Evolutionary conservation across 2,888 invertebrate species (phyloP), one percentile per base, ranked within the genome.

Genomic region (Ptilodon capucinus): DNA sequence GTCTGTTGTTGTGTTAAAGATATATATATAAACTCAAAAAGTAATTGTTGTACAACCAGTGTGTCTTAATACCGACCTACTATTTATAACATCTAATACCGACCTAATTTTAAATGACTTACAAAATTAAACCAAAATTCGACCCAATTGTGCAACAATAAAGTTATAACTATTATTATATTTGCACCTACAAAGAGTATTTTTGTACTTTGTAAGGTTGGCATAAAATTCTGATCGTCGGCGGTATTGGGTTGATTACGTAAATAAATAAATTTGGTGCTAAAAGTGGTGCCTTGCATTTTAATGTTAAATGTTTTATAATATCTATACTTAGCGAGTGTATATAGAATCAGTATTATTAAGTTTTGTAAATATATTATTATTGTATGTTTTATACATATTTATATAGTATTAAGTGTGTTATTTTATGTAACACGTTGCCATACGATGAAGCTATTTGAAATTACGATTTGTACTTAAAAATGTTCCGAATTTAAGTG

Each of bases 401-500:
- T 74, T 75, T 76, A 74, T 77, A 57, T 73, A 68, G 51, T 62
- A 42, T 57, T 38, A 56, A 42, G 52, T 51, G 57, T 68, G 57
- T 68, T 71, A 58, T 50, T 60, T 55, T 62, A 56, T 60, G 55
- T 53, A 64, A 63, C 65, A 65, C 64, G 77, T 81, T 84, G 84
- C 84, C 84, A 85, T 85, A 82, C 54, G 57, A 67, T 63, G 70
- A 71, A 61, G 74, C 68, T 74, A 74, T 63, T 59, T 64, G 39
- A 53, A 51, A 57, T 53, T 42, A 32, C 35, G 47, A 62, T 63
- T 67, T 86, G 87, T 88, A 88, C 87, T 88, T 87, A 87, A 86
- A 77, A 74, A 54, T 65, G 55, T 63, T 49, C 77, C 79, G 81
- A 85, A 86, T 81, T 83, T 86, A 84, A 81, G 82, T 81, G 82